phyloP scores from a whole-genome alignment of 2,888 invertebrate species.

The Pseudococcus jackbeardsleyi region DNA sequence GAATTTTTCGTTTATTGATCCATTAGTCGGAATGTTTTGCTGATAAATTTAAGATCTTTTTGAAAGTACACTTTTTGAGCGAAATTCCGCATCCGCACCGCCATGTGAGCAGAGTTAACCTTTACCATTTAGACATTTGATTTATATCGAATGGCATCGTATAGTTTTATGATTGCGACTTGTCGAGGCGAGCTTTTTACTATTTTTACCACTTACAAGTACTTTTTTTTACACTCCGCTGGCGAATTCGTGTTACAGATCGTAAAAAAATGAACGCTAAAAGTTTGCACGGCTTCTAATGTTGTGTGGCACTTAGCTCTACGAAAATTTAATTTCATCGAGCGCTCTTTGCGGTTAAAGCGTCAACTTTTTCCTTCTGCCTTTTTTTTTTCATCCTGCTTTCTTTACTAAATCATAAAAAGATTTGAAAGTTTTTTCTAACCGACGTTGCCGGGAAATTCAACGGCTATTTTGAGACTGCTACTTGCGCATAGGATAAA shows the following conservation, averaged over 20 bases:
- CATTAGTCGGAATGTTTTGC: conserved; percentile 30
- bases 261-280: conserved; percentile 56
- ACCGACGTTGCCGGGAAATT: background rate
- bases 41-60: conserved; percentile 28
- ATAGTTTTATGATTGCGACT: conserved; percentile 51
- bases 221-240: conserved; percentile 24
- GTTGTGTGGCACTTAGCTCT: conserved; percentile 34
- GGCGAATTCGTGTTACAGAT: background rate
- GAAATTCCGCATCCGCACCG: background rate
- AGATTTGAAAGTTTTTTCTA: conserved; percentile 41
- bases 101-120: conserved; percentile 25
- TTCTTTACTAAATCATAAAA: conserved; percentile 54
- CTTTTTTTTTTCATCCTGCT: background rate
- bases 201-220: conserved; percentile 46
- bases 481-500: background rate
- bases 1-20: conserved; percentile 37
- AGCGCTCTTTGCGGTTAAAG: conserved; percentile 4
- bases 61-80: conserved; percentile 19
- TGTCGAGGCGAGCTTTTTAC: conserved; percentile 43
- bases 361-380: background rate
- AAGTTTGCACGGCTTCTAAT: conserved; percentile 50
- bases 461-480: conserved; percentile 33
- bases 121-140: conserved; percentile 48
- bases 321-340: conserved; percentile 57
- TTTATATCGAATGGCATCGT: conserved; percentile 56